phyloP scores from a whole-genome alignment of 2,797 vertebrate genomes.

The Chelmon rostratus region DNA sequence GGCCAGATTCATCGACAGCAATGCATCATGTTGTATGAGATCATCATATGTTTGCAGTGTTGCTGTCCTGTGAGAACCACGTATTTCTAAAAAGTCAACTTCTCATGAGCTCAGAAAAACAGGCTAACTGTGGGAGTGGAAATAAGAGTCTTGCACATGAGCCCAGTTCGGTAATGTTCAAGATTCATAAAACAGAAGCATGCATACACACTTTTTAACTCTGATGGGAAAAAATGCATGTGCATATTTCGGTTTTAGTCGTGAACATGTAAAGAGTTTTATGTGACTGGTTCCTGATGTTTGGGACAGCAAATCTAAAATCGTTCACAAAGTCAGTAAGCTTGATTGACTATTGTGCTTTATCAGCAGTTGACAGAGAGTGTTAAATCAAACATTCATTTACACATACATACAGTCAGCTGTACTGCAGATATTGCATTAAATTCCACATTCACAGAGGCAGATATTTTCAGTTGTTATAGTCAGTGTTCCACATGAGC shows the following conservation, averaged over 20 bases:
- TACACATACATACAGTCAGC: conserved; percentile 14
- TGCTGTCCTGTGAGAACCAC: no score
- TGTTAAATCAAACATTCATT: conserved; percentile 10
- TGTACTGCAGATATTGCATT: conserved; percentile 32
- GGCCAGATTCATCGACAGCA: no score
- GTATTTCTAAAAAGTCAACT: no score
- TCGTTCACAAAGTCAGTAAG: not conserved
- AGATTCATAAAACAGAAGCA: not conserved
- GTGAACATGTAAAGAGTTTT: not conserved
- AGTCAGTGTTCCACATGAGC: conserved; percentile 59
- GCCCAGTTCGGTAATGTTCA: not conserved
- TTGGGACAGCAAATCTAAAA: conserved; percentile 1
- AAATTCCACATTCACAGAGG: conserved; percentile 41
- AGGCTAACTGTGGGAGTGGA: not conserved
- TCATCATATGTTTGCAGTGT: no score
- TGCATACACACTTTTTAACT: not conserved
- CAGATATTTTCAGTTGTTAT: conserved; percentile 28
- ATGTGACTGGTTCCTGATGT: not conserved
- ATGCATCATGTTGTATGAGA: no score
- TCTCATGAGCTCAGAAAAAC: no score
- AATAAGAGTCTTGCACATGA: not conserved
- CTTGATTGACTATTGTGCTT: conserved; percentile 10
- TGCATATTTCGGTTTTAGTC: not conserved
- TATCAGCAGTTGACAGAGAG: conserved; percentile 25
- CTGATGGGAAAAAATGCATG: not conserved